Conservation (phyloP, 1,140 invertebrate species). For the Aphaenogaster floridana region DNA sequence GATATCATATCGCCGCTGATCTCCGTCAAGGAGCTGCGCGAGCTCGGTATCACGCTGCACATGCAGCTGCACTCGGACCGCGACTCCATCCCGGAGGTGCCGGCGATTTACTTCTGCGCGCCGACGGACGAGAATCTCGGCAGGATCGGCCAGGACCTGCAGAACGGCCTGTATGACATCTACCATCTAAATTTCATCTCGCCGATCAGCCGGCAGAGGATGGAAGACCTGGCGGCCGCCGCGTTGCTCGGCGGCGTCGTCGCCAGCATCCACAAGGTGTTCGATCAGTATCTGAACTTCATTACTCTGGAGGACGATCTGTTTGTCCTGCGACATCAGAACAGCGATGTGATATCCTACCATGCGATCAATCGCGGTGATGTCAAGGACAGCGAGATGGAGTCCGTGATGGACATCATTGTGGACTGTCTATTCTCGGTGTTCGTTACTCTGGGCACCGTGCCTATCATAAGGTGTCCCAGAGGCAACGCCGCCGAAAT, state of each 20-base stretch:
- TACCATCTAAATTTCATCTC: constrained; percentile 99
- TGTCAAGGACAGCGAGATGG: constrained; percentile 98
- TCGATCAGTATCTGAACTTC: constrained; percentile 99
- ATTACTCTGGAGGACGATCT: constrained; percentile 99
- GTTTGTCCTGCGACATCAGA: constrained; percentile 97
- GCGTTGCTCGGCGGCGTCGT: constrained; percentile 96
- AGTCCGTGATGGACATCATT: constrained; percentile 96
- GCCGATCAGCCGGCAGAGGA: constrained; percentile 96
- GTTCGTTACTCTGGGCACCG: constrained; percentile 97
- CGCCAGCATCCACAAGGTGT: constrained; percentile 97
- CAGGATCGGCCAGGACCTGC: constrained; percentile 97
- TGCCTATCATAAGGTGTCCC: constrained; percentile 98
- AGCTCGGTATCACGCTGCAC: constrained; percentile 98
- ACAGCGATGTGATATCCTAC: constrained; percentile 96
- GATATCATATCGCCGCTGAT: constrained; percentile 99
- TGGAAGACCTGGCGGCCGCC: constrained; percentile 98
- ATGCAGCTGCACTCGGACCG: constrained; percentile 98
- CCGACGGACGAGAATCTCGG: constrained; percentile 99
- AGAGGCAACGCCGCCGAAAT: constrained; percentile 99
- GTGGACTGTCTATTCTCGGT: constrained; percentile 99
- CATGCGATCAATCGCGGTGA: constrained; percentile 98
- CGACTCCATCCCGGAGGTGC: constrained; percentile 98
- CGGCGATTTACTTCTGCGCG: constrained; percentile 99
- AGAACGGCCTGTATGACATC: constrained; percentile 96
- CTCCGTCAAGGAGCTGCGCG: constrained; percentile 97